Conservation (phyloP, 1,140 invertebrate species). For the Drosophila nannoptera region DNA sequence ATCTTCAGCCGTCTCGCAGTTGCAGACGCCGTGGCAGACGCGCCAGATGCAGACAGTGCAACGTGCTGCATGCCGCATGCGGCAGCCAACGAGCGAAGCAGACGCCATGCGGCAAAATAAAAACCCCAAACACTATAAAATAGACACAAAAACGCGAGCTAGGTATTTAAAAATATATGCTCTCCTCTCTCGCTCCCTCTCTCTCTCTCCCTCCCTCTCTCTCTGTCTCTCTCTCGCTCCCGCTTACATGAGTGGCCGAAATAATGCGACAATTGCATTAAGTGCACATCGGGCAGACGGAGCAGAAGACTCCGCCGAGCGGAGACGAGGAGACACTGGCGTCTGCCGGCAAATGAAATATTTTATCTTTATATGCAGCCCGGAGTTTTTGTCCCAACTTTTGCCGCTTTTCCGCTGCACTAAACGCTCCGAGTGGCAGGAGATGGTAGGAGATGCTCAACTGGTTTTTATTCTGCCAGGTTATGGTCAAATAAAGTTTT, state of each 20-base stretch:
- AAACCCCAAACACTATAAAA: slow-evolving; percentile 45
- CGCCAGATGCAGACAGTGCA: slow-evolving; percentile 27
- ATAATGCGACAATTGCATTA: slow-evolving; percentile 57
- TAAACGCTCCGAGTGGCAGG: slow-evolving; percentile 5
- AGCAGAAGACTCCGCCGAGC: neutral
- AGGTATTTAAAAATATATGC: slow-evolving; percentile 56
- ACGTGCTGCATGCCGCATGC: slow-evolving; percentile 2
- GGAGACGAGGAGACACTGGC: neutral
- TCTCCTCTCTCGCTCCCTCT: neutral
- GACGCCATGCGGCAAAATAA: slow-evolving; percentile 55
- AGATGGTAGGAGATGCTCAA: slow-evolving; percentile 28
- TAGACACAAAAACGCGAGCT: slow-evolving; percentile 43
- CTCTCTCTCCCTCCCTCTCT: too few species aligned
- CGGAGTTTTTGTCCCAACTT: slow-evolving; percentile 25
- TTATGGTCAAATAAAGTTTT: slow-evolving; percentile 38
- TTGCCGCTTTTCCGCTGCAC: neutral
- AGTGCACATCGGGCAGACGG: slow-evolving; percentile 35
- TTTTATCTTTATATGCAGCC: slow-evolving; percentile 48
- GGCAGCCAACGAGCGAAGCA: slow-evolving; percentile 25
- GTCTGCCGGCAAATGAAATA: slow-evolving; percentile 34
- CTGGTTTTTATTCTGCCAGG: slow-evolving; percentile 34
- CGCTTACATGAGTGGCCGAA: slow-evolving; percentile 15
- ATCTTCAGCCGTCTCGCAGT: slow-evolving; percentile 37
- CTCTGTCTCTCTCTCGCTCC: neutral
- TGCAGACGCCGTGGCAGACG: slow-evolving; percentile 51